Percentiles rank a stretch among this genome's conserved stretches.
These are phyloP conservation scores for Euglossa dilemma DNA, from an alignment of 1,140 invertebrate species.

Conservation along the genomic window DNA sequence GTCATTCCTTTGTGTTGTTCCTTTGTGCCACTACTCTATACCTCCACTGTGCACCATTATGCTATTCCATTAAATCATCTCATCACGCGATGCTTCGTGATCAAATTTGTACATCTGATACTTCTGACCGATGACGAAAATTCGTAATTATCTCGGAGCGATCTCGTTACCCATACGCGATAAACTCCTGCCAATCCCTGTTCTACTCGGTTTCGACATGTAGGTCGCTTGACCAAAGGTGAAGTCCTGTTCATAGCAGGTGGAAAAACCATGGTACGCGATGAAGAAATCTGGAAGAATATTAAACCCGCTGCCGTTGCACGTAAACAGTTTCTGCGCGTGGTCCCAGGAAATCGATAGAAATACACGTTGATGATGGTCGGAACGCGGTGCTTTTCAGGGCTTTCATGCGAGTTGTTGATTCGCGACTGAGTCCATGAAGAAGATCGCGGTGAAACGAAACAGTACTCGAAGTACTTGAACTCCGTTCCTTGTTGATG, in stretches of 20 bases:
- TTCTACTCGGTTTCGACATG: too few relatives aligned
- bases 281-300: slow-evolving; percentile 4
- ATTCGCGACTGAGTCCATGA: not conserved
- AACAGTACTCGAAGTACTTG: slow-evolving; percentile 5
- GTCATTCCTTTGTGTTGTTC: too few relatives aligned
- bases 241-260: too few relatives aligned
- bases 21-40: too few relatives aligned
- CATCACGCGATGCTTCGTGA: too few relatives aligned
- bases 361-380: not conserved
- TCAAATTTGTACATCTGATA: too few relatives aligned
- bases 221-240: not conserved
- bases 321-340: slow-evolving; percentile 23
- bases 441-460: not conserved
- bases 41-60: too few relatives aligned
- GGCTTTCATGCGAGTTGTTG: not conserved
- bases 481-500: not conserved
- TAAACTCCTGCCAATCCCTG: too few relatives aligned
- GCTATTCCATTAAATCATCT: too few relatives aligned
- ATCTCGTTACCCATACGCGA: too few relatives aligned
- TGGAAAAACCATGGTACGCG: not conserved
- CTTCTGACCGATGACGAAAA: too few relatives aligned
- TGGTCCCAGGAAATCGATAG: slow-evolving; percentile 17
- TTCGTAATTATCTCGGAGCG: too few relatives aligned
- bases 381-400: not conserved
- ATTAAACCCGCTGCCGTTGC: not conserved